Evolutionary conservation across 2,113 vertebrate species (phyloP).

Genomic region (Dipodomys stephensi): DNA sequence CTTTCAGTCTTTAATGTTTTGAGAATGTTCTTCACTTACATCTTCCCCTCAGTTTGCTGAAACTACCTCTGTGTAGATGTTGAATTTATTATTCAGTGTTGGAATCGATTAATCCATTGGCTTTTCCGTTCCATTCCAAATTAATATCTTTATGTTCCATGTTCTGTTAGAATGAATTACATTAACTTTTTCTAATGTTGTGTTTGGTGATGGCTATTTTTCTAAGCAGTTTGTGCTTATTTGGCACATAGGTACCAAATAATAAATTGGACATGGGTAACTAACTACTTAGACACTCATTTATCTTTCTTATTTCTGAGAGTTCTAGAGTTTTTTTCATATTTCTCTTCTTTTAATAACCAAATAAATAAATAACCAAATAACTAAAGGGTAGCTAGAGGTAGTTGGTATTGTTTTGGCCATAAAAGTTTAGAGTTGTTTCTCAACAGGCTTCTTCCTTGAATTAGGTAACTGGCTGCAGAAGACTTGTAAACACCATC

Average conservation of each 20-base stretch:
- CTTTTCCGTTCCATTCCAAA: not conserved
- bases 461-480: not conserved
- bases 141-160: not conserved
- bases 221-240: not conserved
- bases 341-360: not conserved
- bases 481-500: not conserved
- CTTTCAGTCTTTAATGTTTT: not conserved
- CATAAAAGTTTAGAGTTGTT: not conserved
- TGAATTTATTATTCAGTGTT: not conserved
- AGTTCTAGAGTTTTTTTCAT: not conserved
- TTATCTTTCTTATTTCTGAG: not conserved
- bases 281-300: not conserved
- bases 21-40: not conserved
- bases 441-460: not conserved
- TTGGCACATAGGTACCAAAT: not conserved
- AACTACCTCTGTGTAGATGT: not conserved
- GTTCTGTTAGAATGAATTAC: not conserved
- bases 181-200: not conserved
- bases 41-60: not conserved
- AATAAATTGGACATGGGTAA: not conserved
- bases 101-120: not conserved
- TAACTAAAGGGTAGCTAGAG: not conserved
- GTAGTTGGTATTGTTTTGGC: not conserved
- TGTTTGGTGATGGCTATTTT: not conserved
- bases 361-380: not conserved